phyloP scores from a whole-genome alignment of 2,888 invertebrate genomes.

The Volucella inanis region DNA sequence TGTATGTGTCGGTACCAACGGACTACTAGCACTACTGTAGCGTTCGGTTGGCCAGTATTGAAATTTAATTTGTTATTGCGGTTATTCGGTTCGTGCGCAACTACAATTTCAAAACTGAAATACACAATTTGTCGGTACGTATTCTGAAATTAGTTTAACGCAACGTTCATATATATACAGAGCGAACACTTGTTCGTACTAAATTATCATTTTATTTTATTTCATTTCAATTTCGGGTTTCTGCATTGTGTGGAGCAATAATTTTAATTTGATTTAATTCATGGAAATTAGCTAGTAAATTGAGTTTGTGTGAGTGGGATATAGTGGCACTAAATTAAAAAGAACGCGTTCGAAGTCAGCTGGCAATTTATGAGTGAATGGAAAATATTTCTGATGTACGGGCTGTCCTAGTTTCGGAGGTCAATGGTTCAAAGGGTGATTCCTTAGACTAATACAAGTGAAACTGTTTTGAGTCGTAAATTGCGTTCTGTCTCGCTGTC shows the following conservation, averaged over 20 bases:
- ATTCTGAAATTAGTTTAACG: constrained; percentile 36
- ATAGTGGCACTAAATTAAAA: no score
- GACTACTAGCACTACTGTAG: not conserved
- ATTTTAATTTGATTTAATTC: constrained; percentile 42
- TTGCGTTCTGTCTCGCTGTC: no score
- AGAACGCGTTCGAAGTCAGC: no score
- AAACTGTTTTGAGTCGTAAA: no score
- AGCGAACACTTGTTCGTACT: not conserved
- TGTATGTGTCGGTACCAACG: constrained; percentile 20
- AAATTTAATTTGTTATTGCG: constrained; percentile 71
- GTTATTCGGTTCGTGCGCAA: constrained; percentile 49
- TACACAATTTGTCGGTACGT: constrained; percentile 8
- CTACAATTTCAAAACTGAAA: constrained; percentile 29
- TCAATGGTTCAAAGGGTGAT: no score
- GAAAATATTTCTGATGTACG: no score
- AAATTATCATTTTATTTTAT: constrained; percentile 23
- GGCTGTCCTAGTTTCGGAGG: no score
- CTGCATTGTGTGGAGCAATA: constrained; percentile 17
- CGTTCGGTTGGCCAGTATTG: constrained; percentile 45
- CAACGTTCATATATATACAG: constrained; percentile 1
- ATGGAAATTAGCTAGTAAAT: constrained; percentile 30
- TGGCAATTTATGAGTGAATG: no score
- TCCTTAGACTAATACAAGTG: no score
- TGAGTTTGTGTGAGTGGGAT: no score
- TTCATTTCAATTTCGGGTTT: constrained; percentile 35